A percentile compares a stretch with the other conserved stretches of the same genome.
These are phyloP conservation scores for Otus scops DNA, from an alignment of 2,797 vertebrate genomes.

Conservation along the genomic window DNA sequence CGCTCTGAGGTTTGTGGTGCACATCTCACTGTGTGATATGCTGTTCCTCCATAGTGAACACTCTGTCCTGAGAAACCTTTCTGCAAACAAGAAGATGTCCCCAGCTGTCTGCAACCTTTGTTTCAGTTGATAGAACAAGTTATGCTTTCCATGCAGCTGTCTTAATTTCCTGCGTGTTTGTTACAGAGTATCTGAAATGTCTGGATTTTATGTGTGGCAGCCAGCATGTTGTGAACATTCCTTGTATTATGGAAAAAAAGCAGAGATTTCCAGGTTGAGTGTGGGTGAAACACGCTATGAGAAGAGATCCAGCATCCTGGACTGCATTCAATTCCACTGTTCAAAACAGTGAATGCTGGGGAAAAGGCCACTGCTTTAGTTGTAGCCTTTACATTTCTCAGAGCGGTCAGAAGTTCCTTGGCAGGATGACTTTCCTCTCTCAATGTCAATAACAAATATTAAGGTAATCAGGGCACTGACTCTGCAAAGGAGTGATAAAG, in stretches of 20 bases:
- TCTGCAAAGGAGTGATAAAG: background rate
- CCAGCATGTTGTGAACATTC: background rate
- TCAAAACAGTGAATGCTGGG: background rate
- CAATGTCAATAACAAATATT: background rate
- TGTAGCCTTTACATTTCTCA: background rate
- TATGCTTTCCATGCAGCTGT: constrained; percentile 3
- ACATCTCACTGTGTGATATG: background rate
- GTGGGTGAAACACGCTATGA: background rate
- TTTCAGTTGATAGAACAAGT: background rate
- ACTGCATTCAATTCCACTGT: background rate
- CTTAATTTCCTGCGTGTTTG: background rate
- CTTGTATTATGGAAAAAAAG: background rate
- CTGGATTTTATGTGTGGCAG: background rate
- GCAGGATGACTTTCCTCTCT: background rate
- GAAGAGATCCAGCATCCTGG: background rate
- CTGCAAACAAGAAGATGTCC: background rate
- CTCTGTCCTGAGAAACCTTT: background rate
- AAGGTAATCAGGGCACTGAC: background rate
- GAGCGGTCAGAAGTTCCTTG: background rate
- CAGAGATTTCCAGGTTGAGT: background rate
- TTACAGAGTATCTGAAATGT: background rate
- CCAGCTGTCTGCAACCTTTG: background rate
- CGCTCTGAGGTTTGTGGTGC: background rate
- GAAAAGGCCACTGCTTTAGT: background rate
- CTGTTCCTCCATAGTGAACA: background rate